Evolutionary conservation across 2,888 invertebrate species (phyloP), one percentile per base, ranked within the genome.

Genomic region (Scrobipalpa atriplicella): DNA sequence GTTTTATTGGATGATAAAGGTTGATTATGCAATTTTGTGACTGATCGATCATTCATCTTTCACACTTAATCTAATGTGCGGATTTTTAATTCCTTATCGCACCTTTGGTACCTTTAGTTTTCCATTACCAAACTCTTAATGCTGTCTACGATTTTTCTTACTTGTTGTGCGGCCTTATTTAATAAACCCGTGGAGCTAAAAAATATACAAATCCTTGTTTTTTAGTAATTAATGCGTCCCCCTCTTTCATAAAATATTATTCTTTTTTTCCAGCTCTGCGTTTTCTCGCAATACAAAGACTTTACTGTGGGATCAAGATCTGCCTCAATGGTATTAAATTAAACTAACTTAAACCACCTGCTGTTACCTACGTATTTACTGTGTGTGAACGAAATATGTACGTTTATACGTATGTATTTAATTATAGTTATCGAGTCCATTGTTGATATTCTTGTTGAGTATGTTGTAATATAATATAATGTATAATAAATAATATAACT

Each of bases 261-360:
- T 67, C 64, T 69, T 43, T 74, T 68, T 78, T 79, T 95, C 95
- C 75, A 98, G 98, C 96, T 98, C 76, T 97, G 97, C 78, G 98
- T 98, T 69, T 98, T 98, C 89, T 97, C 98, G 67, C 97, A 98
- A 85, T 98, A 98, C 88, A 98, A 98, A 93, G 98, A 98, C 94
- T 97, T 97, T 88, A 97, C 96, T 70, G 96, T 96, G 77, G 96
- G 96, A 76, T 96, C 96, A 78, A 95, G 95, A 85, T 95, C 95
- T 78, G 94, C 95, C 74, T 96, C 96, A 72, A 95, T 96, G 80
- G 89, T 95, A 80, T 94, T 94, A 70, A 94, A 80, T 94, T 94
- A 70, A 94, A 94, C 84, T 94, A 72, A 71, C 62, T 43, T 67
- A 71, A 70, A 72, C 65, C 64, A 66, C 71, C 70, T 71, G n/a